phyloP scores from a whole-genome alignment of 35 echinoderm and acorn worm species.

The Strongylocentrotus purpuratus region DNA sequence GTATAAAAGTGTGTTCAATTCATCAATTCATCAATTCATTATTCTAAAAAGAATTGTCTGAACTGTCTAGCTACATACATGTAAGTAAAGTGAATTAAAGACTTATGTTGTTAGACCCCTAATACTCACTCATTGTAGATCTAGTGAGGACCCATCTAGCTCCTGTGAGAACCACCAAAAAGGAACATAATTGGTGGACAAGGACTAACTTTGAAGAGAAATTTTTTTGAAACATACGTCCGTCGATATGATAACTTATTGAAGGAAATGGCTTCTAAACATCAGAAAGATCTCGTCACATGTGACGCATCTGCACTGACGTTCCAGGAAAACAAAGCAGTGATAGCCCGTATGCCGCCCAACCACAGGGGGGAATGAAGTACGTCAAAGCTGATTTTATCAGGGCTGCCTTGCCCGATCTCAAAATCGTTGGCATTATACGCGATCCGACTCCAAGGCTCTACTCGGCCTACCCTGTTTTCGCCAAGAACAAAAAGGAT shows the following conservation, averaged over 20 bases:
- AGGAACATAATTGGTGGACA: too few relatives aligned
- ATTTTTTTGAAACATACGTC: not conserved
- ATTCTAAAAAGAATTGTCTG: too few relatives aligned
- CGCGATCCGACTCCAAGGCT: conserved; percentile 58
- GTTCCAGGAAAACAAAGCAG: conserved; percentile 61
- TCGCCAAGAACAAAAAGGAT: conserved; percentile 37
- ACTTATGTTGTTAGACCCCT: too few relatives aligned
- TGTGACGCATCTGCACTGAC: conserved; percentile 74
- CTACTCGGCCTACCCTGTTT: conserved; percentile 59
- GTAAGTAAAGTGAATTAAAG: too few relatives aligned
- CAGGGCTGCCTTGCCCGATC: conserved; percentile 54
- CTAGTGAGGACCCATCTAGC: too few relatives aligned
- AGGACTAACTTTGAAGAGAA: too few relatives aligned
- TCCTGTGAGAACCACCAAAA: too few relatives aligned
- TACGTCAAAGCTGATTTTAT: conserved; percentile 70
- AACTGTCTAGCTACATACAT: too few relatives aligned
- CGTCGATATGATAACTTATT: not conserved
- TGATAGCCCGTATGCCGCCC: conserved; percentile 20
- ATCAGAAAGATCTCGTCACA: not conserved
- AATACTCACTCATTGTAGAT: too few relatives aligned
- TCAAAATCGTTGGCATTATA: conserved; percentile 62
- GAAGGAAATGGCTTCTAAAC: not conserved
- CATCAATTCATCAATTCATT: too few relatives aligned
- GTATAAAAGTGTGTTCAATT: too few relatives aligned
- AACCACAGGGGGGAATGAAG: conserved; percentile 2